A percentile compares a stretch with the other conserved stretches of the same genome.
These are phyloP conservation scores for Suillia variegata DNA, from an alignment of 2,888 invertebrate genomes.

Conservation along the genomic window DNA sequence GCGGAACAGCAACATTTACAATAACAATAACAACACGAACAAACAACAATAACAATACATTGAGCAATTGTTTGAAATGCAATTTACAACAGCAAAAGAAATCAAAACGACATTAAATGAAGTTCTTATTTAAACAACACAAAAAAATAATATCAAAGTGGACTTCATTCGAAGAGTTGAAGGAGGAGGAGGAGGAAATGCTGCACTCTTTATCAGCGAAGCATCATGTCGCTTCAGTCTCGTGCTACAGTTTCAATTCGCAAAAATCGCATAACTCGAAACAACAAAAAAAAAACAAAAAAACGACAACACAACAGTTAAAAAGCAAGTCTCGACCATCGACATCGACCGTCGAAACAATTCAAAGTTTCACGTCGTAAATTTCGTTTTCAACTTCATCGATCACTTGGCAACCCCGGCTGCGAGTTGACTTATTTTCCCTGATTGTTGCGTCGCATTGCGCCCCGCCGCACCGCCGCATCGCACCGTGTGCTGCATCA, in stretches of 20 bases:
- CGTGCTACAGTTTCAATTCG: not conserved
- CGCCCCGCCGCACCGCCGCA: no score
- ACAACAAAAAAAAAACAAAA: no score
- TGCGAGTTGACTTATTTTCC: constrained; percentile 41
- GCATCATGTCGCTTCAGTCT: not conserved
- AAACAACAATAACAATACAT: constrained; percentile 1
- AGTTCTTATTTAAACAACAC: not conserved
- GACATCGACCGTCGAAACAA: constrained; percentile 52
- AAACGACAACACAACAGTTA: no score
- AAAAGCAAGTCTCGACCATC: constrained; percentile 36
- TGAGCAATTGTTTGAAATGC: constrained; percentile 12
- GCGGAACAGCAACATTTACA: constrained; percentile 5
- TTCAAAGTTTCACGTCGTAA: constrained; percentile 60
- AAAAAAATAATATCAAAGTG: not conserved
- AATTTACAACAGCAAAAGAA: constrained; percentile 44
- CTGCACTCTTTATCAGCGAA: not conserved
- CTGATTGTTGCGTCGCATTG: constrained; percentile 26
- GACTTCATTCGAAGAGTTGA: not conserved
- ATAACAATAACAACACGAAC: not conserved
- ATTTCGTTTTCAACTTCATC: constrained; percentile 58
- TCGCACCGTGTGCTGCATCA: no score
- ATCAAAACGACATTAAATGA: constrained; percentile 11
- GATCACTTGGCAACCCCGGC: constrained; percentile 50
- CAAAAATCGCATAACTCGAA: not conserved
- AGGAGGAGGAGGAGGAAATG: not conserved